Evolutionary conservation across 1,140 invertebrate species (phyloP).

Genomic region (Homarus americanus): DNA sequence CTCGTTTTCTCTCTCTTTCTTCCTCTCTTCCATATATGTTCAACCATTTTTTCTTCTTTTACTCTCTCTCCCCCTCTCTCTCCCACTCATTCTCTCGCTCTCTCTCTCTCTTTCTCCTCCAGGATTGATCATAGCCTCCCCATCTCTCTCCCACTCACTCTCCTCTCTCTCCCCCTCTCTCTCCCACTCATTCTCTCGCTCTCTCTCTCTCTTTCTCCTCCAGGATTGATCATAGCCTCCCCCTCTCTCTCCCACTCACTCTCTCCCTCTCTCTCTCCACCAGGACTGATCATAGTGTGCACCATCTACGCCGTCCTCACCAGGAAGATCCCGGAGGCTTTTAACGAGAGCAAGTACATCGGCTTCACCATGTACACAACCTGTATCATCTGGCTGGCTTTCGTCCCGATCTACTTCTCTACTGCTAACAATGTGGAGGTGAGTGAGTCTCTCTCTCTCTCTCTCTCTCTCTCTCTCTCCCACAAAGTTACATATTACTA

Average conservation of each 20-base stretch:
- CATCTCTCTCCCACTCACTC: too few species aligned
- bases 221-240: too few species aligned
- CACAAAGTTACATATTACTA: too few species aligned
- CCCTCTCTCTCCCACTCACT: background rate
- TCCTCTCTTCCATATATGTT: background rate
- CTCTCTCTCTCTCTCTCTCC: too few species aligned
- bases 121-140: too few species aligned
- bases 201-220: background rate
- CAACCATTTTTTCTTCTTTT: background rate
- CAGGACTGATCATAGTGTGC: constrained; percentile 89
- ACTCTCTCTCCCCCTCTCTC: background rate
- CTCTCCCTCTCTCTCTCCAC: background rate
- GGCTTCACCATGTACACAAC: constrained; percentile 98
- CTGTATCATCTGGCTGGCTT: constrained; percentile 94
- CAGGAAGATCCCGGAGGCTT: constrained; percentile 95
- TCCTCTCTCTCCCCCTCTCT: background rate
- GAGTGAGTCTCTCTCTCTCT: background rate
- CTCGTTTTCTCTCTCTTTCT: background rate
- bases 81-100: too few species aligned
- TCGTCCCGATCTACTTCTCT: constrained; percentile 92
- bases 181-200: background rate
- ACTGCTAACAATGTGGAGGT: constrained; percentile 81
- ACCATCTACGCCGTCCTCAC: constrained; percentile 93
- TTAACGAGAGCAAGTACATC: constrained; percentile 95
- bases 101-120: too few species aligned